Evolutionary conservation across 2,797 vertebrate genomes (phyloP), one percentile per base, ranked within the genome.

Genomic region (Dicrostonyx torquatus): DNA sequence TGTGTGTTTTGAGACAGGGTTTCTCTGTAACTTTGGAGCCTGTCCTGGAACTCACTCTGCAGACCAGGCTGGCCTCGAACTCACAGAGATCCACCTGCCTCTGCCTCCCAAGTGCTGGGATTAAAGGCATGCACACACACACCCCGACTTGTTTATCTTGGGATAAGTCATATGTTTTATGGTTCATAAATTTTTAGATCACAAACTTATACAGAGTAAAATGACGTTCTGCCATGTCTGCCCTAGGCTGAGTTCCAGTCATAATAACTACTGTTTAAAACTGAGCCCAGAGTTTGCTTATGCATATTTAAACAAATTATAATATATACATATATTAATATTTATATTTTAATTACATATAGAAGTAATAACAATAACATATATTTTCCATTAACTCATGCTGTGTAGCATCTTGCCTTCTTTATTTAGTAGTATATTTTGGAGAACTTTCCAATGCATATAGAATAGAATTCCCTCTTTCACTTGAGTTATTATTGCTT

Each of bases 361-460:
- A 34, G 26, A 29, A 26, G 18, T 50, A 34, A n/a, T 24, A 48
- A 77, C 31, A 34, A 10, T 20, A 34, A 31, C 40, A 26, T 20
- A 64, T 50, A n/a, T 37, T 50, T 26, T 72, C 34, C 50, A 75
- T 77, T 79, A 40, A 58, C 4, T 84, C 37, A 87, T n/a, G 40
- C 68, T 80, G 83, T 88, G 68, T 73, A 43, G 55, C 22, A 78
- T 94, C 60, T 78, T 83, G 40, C 53, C 94, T 75, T 96, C 24
- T 83, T 93, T 55, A 73, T 14, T 80, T 68, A 68, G 53, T 70
- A 43, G 5, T 80, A 34, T 58, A n/a, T 95, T 90, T 96, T 96
- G 26, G 48, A 95, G 68, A 94, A 92, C 20, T 83, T 96, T 86
- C 37, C 62, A 90, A 83, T 90, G 24, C 22, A 43, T 45, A 43